Conservation (phyloP, 2,888 invertebrate species). For the Apomyelois bistriatella region DNA sequence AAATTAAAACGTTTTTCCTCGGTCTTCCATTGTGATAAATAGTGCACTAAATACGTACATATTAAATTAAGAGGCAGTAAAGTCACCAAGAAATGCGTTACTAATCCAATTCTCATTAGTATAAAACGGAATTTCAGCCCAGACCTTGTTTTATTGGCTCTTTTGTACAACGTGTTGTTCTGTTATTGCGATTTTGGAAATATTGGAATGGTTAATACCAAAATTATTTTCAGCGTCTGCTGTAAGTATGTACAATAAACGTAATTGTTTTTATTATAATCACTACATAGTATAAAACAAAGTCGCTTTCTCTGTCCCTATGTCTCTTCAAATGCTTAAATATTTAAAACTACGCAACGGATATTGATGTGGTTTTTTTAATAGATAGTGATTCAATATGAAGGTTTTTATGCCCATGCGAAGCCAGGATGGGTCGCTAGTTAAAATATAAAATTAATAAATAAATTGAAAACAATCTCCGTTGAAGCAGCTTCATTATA, state of each 20-base stretch:
- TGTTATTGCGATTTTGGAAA: background rate
- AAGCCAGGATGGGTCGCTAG: too few relatives aligned
- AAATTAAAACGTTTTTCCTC: background rate
- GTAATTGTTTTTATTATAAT: too few relatives aligned
- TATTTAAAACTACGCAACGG: too few relatives aligned
- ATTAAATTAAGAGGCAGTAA: background rate
- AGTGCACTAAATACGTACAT: background rate
- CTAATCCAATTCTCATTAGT: background rate
- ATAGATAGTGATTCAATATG: too few relatives aligned
- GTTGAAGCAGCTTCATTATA: too few relatives aligned
- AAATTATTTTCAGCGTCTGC: background rate
- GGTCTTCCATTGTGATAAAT: background rate
- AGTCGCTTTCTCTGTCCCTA: too few relatives aligned
- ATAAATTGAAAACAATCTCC: too few relatives aligned
- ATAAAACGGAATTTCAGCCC: background rate
- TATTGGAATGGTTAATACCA: background rate
- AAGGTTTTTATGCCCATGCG: too few relatives aligned
- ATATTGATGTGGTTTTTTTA: too few relatives aligned
- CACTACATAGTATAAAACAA: too few relatives aligned
- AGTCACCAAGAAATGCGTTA: background rate
- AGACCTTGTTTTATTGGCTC: background rate
- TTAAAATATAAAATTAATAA: too few relatives aligned
- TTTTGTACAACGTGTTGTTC: background rate
- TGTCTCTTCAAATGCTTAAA: too few relatives aligned
- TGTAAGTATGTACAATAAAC: background rate